Evolutionary conservation across 2,797 vertebrate genomes (phyloP).

Genomic region (Acanthornis magna): DNA sequence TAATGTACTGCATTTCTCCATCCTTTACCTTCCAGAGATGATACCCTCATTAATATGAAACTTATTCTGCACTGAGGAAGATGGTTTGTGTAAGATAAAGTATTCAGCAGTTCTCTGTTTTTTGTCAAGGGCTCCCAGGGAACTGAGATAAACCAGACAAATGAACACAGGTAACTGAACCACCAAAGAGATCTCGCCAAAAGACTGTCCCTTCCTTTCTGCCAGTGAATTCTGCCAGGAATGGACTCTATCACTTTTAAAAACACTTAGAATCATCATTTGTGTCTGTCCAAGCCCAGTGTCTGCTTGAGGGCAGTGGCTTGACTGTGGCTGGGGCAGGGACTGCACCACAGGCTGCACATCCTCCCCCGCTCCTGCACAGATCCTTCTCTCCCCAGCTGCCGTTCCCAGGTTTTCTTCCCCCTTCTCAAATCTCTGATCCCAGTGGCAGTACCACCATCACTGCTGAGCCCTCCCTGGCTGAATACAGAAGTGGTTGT

Average conservation of each 20-base stretch:
- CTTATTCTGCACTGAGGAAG: background rate
- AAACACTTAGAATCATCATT: background rate
- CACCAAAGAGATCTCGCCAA: no score
- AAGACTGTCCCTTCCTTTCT: background rate
- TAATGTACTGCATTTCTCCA: background rate
- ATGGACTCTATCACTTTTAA: background rate
- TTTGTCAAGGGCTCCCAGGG: background rate
- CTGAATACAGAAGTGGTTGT: background rate
- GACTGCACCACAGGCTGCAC: accelerated
- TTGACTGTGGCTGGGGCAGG: background rate
- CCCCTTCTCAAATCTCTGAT: background rate
- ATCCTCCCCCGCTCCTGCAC: background rate
- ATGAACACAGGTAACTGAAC: background rate
- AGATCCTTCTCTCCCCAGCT: background rate
- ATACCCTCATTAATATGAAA: background rate
- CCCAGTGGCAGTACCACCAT: background rate
- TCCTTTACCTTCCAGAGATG: background rate
- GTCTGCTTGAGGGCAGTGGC: background rate
- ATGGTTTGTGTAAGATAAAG: background rate
- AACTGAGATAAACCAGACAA: background rate
- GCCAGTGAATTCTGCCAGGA: background rate
- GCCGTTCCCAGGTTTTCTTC: background rate
- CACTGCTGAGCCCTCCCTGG: background rate
- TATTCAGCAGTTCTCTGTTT: background rate
- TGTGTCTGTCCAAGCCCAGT: background rate